Evolutionary conservation across 2,113 vertebrate genomes (phyloP), one percentile per base, ranked within the genome.

Genomic region (Cyanistes caeruleus): DNA sequence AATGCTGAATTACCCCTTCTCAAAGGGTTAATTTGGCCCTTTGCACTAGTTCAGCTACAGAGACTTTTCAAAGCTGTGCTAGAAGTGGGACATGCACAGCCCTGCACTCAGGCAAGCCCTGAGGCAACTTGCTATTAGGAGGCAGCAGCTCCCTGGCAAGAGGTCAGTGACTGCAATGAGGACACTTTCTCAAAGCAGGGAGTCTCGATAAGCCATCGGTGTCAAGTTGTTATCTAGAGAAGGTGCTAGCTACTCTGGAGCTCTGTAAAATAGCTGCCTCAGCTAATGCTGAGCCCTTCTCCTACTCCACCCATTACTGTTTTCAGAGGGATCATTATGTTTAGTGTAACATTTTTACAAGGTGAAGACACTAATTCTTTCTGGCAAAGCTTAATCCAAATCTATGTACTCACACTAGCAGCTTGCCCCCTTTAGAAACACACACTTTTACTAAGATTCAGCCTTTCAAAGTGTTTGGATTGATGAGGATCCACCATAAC

Each of bases 201-300:
- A 84, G 35, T 56, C 69, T 33, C 0, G 0, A 55, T 46, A 48
- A 68, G 17, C 35, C 56, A 27, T 30, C 0, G 0, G 30, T 33
- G 25, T 51, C 43, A 62, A 35, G 11, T 2, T 53, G 21, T 35
- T 48, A 27, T 11, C 56, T 72, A 37, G 62, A 81, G n/a, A 87
- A 67, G 41, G 67, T 0, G 0, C 19, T 41, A 52, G 27, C 31
- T 69, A 1, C 43, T 65, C 37, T 5, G 2, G 31, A 89, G 64
- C 28, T 37, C n/a, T 5, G 1, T 37, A 68, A 64, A 64, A 53
- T 7, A 77, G 27, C 14, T 70, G 14, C n/a, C 33, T 65, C 52
- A 37, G 51, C 41, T 75, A 44, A 52, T 11, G 10, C 24, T 60
- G 31, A 89, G 49, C 35, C 7, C 7, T 31, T 24, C 28, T 27